phyloP scores from a whole-genome alignment of 35 echinoderm and acorn worm species.

The Amphiura filiformis region DNA sequence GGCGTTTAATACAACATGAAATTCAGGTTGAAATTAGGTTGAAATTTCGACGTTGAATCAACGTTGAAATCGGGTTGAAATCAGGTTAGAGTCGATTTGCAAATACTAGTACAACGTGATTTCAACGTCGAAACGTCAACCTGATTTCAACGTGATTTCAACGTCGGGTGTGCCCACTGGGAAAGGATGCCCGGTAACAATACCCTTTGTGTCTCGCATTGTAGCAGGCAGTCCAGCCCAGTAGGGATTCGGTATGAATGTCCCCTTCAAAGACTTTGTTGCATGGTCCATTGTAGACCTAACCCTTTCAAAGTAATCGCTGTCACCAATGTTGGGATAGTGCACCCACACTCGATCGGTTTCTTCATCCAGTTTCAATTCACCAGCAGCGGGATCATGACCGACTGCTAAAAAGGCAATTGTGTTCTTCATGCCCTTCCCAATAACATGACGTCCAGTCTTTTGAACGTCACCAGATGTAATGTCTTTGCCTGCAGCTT shows the following conservation, averaged over 20 bases:
- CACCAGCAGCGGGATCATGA: conserved; percentile 45
- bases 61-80: too few species aligned
- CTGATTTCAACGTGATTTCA: too few species aligned
- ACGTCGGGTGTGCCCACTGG: too few species aligned
- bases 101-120: too few species aligned
- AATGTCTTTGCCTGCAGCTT: conserved; percentile 40
- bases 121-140: too few species aligned
- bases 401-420: conserved; percentile 69
- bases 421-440: conserved; percentile 56
- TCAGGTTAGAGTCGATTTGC: too few species aligned
- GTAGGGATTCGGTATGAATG: conserved; percentile 21
- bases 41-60: too few species aligned
- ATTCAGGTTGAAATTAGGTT: too few species aligned
- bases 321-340: conserved; percentile 46
- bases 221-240: conserved; percentile 18
- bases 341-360: conserved; percentile 42
- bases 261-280: conserved; percentile 22
- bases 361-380: conserved; percentile 25
- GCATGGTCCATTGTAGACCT: conserved; percentile 1
- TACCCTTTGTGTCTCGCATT: conserved; percentile 12
- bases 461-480: conserved; percentile 63
- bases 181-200: conserved; percentile 27
- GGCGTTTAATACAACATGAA: too few species aligned
- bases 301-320: conserved; percentile 43
- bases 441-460: conserved; percentile 42